Conservation (phyloP, 2,888 invertebrate species). For the Lithophane socia region DNA sequence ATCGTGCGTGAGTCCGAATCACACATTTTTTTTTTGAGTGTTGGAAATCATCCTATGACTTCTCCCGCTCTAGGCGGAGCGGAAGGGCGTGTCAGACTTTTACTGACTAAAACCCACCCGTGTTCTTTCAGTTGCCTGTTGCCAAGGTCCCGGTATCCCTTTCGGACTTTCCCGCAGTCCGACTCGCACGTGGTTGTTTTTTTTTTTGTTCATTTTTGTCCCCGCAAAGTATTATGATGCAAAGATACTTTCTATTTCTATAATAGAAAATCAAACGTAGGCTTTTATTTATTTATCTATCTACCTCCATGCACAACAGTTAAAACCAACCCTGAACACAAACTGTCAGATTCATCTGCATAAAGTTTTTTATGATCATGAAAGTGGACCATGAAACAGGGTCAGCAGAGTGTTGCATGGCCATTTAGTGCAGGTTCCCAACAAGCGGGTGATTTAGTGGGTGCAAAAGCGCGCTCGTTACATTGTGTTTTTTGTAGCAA, state of each 20-base stretch:
- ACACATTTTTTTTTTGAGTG: too few relatives aligned
- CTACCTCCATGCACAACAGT: not conserved
- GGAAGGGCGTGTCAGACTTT: too few relatives aligned
- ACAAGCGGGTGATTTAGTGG: slow-evolving; percentile 51
- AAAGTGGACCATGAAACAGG: slow-evolving; percentile 46
- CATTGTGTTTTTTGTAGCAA: slow-evolving; percentile 30
- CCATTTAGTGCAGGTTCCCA: slow-evolving; percentile 52
- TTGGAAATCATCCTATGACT: too few relatives aligned
- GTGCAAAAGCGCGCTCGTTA: slow-evolving; percentile 38
- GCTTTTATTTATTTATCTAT: not conserved
- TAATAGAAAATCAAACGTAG: not conserved
- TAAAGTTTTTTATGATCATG: slow-evolving; percentile 51
- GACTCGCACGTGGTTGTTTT: too few relatives aligned
- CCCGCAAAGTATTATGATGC: not conserved
- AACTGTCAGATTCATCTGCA: slow-evolving; percentile 42
- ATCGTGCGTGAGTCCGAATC: too few relatives aligned
- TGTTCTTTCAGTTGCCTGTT: too few relatives aligned
- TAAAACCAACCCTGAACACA: not conserved
- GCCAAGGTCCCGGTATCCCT: too few relatives aligned
- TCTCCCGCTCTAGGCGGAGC: too few relatives aligned
- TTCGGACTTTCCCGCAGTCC: too few relatives aligned
- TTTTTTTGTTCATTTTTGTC: not conserved
- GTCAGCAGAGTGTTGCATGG: slow-evolving; percentile 36
- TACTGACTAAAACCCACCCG: too few relatives aligned
- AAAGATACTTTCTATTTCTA: not conserved